Percentiles rank a stretch among this genome's conserved stretches.
Conservation (phyloP, 2,888 invertebrate genomes). For the Coelinius sp. region DNA sequence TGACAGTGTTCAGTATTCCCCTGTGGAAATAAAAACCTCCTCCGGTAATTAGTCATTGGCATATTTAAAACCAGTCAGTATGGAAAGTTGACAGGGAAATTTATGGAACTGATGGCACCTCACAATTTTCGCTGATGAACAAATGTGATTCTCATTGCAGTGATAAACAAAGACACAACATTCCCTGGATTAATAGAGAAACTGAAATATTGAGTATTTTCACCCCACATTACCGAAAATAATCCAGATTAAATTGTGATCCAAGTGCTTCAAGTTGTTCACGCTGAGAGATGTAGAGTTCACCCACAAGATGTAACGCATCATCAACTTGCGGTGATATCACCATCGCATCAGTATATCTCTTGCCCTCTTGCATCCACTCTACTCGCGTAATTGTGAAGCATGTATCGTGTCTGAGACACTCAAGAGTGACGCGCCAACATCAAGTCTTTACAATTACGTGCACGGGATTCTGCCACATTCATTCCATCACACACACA, state of each 20-base stretch:
- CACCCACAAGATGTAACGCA: slow-evolving; percentile 11
- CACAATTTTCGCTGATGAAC: no score
- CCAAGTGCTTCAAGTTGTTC: neutral
- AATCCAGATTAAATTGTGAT: neutral
- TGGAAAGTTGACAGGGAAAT: neutral
- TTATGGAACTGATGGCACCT: neutral
- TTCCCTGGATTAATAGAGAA: neutral
- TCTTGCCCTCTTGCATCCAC: neutral
- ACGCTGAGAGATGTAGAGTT: neutral
- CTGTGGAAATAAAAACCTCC: neutral
- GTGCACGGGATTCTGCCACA: neutral
- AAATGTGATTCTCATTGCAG: neutral
- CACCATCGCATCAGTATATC: neutral
- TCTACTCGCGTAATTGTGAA: neutral
- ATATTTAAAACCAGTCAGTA: neutral
- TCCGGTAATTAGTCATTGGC: neutral
- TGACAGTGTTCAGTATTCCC: neutral
- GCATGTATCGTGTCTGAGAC: slow-evolving; percentile 22
- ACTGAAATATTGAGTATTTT: neutral
- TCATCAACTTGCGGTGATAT: slow-evolving; percentile 22
- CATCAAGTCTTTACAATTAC: slow-evolving; percentile 25
- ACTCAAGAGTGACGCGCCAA: slow-evolving; percentile 15
- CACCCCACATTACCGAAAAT: neutral
- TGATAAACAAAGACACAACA: neutral
- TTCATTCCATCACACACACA: neutral